These are phyloP conservation scores for Eublepharis macularius DNA, from an alignment of 2,113 vertebrate species.

Conservation along the genomic window DNA sequence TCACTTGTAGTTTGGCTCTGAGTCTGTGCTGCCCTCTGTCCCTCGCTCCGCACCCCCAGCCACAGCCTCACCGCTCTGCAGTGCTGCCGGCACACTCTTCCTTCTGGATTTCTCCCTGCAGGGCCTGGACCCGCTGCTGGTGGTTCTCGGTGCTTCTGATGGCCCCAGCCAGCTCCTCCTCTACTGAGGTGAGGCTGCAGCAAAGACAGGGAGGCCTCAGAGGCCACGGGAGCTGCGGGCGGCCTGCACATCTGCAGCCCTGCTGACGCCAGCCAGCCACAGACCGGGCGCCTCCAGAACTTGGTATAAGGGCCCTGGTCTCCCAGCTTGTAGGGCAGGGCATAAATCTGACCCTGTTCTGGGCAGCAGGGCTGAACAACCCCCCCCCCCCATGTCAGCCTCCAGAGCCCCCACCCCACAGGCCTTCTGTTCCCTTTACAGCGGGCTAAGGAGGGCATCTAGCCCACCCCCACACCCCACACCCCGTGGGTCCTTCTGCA, in stretches of 20 bases:
- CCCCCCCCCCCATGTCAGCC: background rate
- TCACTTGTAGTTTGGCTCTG: too few species aligned
- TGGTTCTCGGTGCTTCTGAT: conserved; percentile 65
- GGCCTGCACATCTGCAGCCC: too few species aligned
- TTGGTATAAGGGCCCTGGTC: too few species aligned
- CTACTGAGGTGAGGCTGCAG: conserved; percentile 74
- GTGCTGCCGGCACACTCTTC: conserved; percentile 70
- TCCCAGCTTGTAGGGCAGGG: too few species aligned
- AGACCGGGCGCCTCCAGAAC: too few species aligned
- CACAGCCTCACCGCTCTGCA: conserved; percentile 63
- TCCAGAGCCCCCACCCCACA: background rate
- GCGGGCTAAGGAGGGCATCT: background rate
- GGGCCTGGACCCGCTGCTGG: conserved; percentile 76
- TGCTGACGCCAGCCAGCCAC: too few species aligned
- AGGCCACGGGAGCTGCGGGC: too few species aligned
- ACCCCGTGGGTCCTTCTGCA: too few species aligned
- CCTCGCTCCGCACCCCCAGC: background rate
- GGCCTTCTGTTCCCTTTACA: too few species aligned
- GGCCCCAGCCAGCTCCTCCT: conserved; percentile 83
- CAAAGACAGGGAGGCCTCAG: background rate
- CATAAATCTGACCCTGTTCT: too few species aligned
- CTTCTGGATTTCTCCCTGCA: conserved; percentile 78
- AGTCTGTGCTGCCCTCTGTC: background rate
- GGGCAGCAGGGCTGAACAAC: too few species aligned
- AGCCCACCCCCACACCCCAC: rapidly evolving